These are phyloP conservation scores for Seira musarum DNA, from an alignment of 2,888 invertebrate genomes.

Conservation along the genomic window DNA sequence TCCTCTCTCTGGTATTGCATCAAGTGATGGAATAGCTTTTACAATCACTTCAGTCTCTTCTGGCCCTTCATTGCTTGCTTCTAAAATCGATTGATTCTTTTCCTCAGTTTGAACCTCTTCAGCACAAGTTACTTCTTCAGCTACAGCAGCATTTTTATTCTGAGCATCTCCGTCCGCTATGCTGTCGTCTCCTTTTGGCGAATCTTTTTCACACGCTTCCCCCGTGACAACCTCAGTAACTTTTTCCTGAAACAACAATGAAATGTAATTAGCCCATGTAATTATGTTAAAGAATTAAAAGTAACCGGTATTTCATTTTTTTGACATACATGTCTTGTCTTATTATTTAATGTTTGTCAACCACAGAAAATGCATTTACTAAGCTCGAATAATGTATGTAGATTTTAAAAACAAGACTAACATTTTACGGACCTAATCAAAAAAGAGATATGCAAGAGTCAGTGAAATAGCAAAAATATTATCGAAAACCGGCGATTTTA, in stretches of 20 bases:
- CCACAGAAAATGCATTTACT: not conserved
- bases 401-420: not conserved
- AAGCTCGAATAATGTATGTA: not conserved
- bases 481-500: not conserved
- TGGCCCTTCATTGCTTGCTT: too few species aligned
- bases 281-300: too few species aligned
- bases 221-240: too few species aligned
- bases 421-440: not conserved
- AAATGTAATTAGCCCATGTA: too few species aligned
- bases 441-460: not conserved
- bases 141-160: too few species aligned
- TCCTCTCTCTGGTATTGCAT: conserved; percentile 71
- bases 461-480: not conserved
- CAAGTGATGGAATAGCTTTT: not conserved
- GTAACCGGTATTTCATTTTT: too few species aligned
- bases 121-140: not conserved
- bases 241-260: too few species aligned
- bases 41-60: conserved; percentile 1
- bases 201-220: too few species aligned
- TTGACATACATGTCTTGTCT: too few species aligned
- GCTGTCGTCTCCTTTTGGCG: too few species aligned
- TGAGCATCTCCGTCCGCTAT: too few species aligned
- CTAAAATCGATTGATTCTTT: too few species aligned
- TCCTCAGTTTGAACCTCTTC: conserved; percentile 7
- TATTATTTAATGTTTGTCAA: not conserved